Evolutionary conservation across 1,140 invertebrate genomes (phyloP).

Genomic region (Temnothorax nylanderi): DNA sequence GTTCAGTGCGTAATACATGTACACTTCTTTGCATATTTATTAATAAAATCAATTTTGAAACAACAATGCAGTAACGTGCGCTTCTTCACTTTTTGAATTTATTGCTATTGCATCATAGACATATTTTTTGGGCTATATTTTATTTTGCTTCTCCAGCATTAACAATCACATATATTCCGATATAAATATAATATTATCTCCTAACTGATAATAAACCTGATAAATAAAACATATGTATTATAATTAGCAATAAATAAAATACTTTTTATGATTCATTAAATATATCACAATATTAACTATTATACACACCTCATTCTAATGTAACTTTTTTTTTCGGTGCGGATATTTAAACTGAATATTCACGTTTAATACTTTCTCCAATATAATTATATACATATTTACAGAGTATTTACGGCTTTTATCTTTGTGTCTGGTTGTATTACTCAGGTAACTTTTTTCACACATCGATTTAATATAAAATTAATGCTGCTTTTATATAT

Average conservation of each 20-base stretch:
- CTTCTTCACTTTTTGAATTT: neutral
- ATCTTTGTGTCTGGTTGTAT: neutral
- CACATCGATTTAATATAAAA: neutral
- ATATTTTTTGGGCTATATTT: neutral
- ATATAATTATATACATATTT: slow-evolving; percentile 13
- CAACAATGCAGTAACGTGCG: neutral
- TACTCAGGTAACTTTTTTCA: slow-evolving; percentile 15
- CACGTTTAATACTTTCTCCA: neutral
- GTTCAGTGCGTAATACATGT: neutral
- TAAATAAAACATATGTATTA: neutral
- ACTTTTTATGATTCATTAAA: neutral
- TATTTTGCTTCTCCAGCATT: neutral
- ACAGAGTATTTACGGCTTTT: neutral
- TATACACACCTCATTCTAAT: too few relatives aligned
- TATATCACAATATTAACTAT: neutral
- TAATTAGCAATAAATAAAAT: neutral
- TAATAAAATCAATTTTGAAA: slow-evolving; percentile 14
- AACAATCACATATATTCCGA: neutral
- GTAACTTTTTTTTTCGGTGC: neutral
- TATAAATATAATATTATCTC: neutral
- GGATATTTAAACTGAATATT: neutral
- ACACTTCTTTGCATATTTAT: neutral
- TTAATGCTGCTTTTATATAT: neutral
- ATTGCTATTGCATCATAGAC: neutral
- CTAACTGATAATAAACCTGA: neutral